Conservation (phyloP, 2,888 invertebrate species). For the Odontocolon sp. region DNA sequence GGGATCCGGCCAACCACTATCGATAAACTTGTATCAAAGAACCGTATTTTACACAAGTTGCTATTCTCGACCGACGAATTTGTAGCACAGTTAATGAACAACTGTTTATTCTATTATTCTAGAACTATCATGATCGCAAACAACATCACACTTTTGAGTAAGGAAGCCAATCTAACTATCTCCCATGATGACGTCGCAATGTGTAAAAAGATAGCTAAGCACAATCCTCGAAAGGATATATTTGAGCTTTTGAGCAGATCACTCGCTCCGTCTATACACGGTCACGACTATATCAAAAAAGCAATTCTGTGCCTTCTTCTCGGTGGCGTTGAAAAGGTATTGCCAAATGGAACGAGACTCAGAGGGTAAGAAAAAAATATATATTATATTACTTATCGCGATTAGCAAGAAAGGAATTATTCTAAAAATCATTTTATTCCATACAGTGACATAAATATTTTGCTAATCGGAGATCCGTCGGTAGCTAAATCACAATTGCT, state of each 20-base stretch:
- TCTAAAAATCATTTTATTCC: neutral
- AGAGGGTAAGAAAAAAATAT: slow-evolving; percentile 85
- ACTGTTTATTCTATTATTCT: slow-evolving; percentile 62
- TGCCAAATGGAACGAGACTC: slow-evolving; percentile 95
- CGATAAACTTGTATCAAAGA: too few species aligned
- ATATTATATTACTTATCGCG: neutral
- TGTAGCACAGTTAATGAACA: too few species aligned
- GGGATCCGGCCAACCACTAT: too few species aligned
- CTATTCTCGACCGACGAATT: too few species aligned
- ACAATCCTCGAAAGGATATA: slow-evolving; percentile 87
- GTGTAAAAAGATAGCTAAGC: slow-evolving; percentile 90
- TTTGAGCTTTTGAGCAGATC: slow-evolving; percentile 95
- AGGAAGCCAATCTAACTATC: slow-evolving; percentile 90
- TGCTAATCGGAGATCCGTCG: slow-evolving; percentile 98
- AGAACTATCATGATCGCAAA: slow-evolving; percentile 97
- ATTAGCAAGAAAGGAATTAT: neutral
- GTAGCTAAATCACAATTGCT: slow-evolving; percentile 98
- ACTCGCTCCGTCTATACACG: slow-evolving; percentile 98
- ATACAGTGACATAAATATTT: slow-evolving; percentile 89
- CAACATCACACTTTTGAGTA: slow-evolving; percentile 93
- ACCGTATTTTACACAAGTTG: too few species aligned
- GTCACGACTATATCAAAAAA: slow-evolving; percentile 97
- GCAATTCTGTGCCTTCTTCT: slow-evolving; percentile 96
- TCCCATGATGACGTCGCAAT: slow-evolving; percentile 93
- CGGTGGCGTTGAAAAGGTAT: slow-evolving; percentile 96